These are phyloP conservation scores for Drosophila kikkawai DNA, from an alignment of 1,140 invertebrate genomes.

Conservation along the genomic window DNA sequence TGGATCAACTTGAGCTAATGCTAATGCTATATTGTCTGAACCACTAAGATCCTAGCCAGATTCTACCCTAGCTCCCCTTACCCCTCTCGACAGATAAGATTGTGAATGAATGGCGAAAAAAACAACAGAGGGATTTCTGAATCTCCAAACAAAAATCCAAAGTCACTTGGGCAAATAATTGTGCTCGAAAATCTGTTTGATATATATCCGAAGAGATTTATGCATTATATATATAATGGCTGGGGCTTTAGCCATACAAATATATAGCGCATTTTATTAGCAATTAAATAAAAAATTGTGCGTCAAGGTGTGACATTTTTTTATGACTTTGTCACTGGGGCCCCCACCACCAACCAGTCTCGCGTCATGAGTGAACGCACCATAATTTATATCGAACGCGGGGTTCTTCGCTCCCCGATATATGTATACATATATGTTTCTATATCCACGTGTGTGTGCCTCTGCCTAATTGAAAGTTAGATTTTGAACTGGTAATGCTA, in stretches of 20 bases:
- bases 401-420: conserved; percentile 23
- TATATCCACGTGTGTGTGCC: conserved; percentile 6
- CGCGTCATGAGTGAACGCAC: conserved; percentile 15
- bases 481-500: conserved; percentile 42
- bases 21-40: conserved; percentile 43
- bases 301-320: conserved; percentile 76
- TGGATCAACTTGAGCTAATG: conserved; percentile 49
- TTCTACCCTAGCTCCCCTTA: background rate
- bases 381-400: conserved; percentile 58
- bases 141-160: background rate
- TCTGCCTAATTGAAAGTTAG: conserved; percentile 52
- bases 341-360: background rate
- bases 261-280: conserved; percentile 67
- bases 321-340: conserved; percentile 76
- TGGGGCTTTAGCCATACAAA: conserved; percentile 47
- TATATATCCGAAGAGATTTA: conserved; percentile 44
- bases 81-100: conserved; percentile 22
- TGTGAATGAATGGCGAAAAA: conserved; percentile 45
- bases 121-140: conserved; percentile 3
- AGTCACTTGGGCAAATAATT: conserved; percentile 61
- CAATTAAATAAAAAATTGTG: conserved; percentile 73
- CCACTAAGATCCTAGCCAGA: conserved; percentile 35
- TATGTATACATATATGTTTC: background rate
- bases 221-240: conserved; percentile 35
- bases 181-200: conserved; percentile 31